Evolutionary conservation across 2,888 invertebrate species (phyloP).

Genomic region (Metallyticus violacea): DNA sequence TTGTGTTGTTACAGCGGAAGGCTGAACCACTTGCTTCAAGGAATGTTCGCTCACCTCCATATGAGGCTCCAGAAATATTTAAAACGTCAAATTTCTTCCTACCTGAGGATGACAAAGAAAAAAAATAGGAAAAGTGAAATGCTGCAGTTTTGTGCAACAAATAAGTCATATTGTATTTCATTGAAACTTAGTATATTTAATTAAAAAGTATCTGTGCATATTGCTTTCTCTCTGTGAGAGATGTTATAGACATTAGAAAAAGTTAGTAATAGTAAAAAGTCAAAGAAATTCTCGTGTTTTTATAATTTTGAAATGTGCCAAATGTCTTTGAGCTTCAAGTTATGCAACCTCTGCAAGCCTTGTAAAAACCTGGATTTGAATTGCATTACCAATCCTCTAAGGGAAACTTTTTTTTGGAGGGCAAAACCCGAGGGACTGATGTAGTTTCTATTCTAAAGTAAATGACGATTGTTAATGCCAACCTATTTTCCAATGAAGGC

Average conservation of each 20-base stretch:
- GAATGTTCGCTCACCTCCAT: conserved; percentile 42
- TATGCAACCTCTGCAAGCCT: too few relatives aligned
- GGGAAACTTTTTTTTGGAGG: too few relatives aligned
- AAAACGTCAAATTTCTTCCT: conserved; percentile 44
- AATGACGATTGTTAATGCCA: too few relatives aligned
- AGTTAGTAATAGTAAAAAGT: too few relatives aligned
- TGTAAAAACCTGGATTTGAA: too few relatives aligned
- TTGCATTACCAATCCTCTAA: too few relatives aligned
- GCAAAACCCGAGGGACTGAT: too few relatives aligned
- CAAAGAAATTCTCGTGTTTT: too few relatives aligned
- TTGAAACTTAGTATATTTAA: neutral
- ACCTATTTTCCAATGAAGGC: too few relatives aligned
- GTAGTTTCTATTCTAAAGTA: too few relatives aligned
- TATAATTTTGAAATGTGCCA: too few relatives aligned
- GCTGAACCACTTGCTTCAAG: conserved; percentile 34
- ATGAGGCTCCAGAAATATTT: conserved; percentile 44
- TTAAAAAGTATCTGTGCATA: neutral
- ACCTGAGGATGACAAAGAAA: conserved; percentile 3
- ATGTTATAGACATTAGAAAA: neutral
- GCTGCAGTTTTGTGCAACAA: neutral
- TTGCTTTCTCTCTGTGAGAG: neutral
- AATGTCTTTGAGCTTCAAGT: too few relatives aligned
- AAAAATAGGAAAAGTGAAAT: neutral
- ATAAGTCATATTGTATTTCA: neutral
- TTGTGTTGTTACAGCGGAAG: conserved; percentile 26